Percentiles rank a stretch among this genome's conserved stretches.
Evolutionary conservation across 1,140 invertebrate species (phyloP).

Genomic region (Bombus affinis): DNA sequence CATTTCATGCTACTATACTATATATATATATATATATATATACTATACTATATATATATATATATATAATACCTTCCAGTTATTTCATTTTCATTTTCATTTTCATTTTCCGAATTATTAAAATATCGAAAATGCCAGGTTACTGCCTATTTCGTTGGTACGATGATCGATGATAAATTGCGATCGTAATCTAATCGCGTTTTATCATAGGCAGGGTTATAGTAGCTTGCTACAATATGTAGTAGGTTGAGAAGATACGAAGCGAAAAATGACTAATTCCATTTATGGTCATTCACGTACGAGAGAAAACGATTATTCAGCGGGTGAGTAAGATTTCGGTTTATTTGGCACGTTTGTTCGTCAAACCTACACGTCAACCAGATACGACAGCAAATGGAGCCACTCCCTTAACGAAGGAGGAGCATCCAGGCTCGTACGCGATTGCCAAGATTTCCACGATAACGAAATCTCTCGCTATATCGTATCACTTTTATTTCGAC

Average conservation of each 20-base stretch:
- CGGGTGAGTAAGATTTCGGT: constrained; percentile 33
- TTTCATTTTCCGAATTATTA: neutral
- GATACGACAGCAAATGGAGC: constrained; percentile 1
- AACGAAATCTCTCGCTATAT: neutral
- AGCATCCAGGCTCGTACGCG: neutral
- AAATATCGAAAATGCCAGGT: neutral
- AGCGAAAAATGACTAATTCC: constrained; percentile 9
- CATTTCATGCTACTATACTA: neutral
- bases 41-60: too few relatives aligned
- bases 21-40: too few relatives aligned
- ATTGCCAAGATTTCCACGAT: neutral
- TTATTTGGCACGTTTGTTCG: constrained; percentile 36
- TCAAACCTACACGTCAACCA: neutral
- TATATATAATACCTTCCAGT: too few relatives aligned
- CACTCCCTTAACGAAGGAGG: constrained; percentile 1
- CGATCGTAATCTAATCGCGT: neutral
- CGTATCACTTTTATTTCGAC: too few relatives aligned
- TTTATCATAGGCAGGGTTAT: too few relatives aligned
- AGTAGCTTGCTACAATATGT: too few relatives aligned
- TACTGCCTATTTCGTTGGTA: accelerated
- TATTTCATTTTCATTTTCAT: too few relatives aligned
- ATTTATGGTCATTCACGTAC: constrained; percentile 9
- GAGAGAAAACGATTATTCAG: constrained; percentile 33
- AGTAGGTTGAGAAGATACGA: neutral
- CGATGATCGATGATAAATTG: neutral